Percentiles rank a stretch among this genome's conserved stretches.
phyloP scores from a whole-genome alignment of 2,888 invertebrate genomes.

The Zygothrica quintamaculata region DNA sequence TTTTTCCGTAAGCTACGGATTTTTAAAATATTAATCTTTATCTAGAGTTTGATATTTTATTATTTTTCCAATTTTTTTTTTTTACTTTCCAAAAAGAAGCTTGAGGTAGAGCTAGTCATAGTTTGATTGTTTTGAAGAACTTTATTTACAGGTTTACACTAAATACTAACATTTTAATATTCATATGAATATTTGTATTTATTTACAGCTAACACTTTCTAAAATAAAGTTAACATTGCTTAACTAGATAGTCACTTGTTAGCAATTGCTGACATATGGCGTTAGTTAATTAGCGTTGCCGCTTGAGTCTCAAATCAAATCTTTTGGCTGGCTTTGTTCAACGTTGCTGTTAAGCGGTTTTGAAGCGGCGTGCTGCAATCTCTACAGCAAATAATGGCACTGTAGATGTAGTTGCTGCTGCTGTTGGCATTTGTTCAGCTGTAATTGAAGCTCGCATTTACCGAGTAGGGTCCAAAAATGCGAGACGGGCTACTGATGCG shows the following conservation, averaged over 20 bases:
- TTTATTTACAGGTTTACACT: too few species aligned
- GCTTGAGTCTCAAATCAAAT: conserved; percentile 42
- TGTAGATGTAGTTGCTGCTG: conserved; percentile 19
- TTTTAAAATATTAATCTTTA: too few species aligned
- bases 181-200: too few species aligned
- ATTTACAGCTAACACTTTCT: too few species aligned
- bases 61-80: too few species aligned
- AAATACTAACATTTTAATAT: too few species aligned
- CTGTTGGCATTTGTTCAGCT: conserved; percentile 49
- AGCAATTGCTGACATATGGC: conserved; percentile 12
- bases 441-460: conserved; percentile 66
- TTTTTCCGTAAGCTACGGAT: too few species aligned
- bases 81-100: too few species aligned
- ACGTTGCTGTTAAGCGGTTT: conserved; percentile 55
- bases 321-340: conserved; percentile 28
- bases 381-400: conserved; percentile 35
- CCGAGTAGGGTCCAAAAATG: conserved; percentile 43
- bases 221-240: too few species aligned
- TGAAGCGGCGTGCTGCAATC: conserved; percentile 42
- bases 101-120: too few species aligned
- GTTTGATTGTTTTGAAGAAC: too few species aligned
- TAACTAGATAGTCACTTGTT: background rate
- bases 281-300: conserved; percentile 51
- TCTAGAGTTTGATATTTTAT: too few species aligned
- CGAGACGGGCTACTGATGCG: conserved; percentile 53